phyloP scores from a whole-genome alignment of 2,797 vertebrate genomes.

The Alcedo atthis region DNA sequence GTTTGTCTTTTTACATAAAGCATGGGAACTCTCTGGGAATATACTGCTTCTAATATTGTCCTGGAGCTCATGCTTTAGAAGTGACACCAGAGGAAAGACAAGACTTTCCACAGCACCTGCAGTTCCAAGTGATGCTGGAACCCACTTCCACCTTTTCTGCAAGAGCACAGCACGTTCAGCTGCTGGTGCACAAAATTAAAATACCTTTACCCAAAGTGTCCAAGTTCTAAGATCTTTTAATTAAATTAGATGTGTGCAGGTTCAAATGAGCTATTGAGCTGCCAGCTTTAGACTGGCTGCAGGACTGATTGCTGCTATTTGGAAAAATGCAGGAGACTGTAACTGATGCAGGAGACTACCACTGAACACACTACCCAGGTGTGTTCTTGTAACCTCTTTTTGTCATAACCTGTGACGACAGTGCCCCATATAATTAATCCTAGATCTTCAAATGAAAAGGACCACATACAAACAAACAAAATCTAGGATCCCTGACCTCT shows the following conservation, averaged over 20 bases:
- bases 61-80: not conserved
- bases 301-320: not conserved
- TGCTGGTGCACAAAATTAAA: not conserved
- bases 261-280: not conserved
- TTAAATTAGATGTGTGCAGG: not conserved
- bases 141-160: not conserved
- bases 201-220: not conserved
- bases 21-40: not conserved
- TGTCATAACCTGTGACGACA: not conserved
- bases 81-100: not conserved
- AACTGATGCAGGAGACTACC: too few relatives aligned
- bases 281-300: not conserved
- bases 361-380: not conserved
- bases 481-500: not conserved
- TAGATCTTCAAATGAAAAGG: not conserved
- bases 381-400: not conserved
- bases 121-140: not conserved
- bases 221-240: not conserved
- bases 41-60: not conserved
- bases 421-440: accelerated
- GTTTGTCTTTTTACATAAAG: not conserved
- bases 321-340: not conserved
- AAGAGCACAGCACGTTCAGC: accelerated
- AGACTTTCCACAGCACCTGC: not conserved
- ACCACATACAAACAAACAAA: not conserved